Conservation (phyloP, 2,113 vertebrate genomes). For the Shinisaurus crocodilurus region DNA sequence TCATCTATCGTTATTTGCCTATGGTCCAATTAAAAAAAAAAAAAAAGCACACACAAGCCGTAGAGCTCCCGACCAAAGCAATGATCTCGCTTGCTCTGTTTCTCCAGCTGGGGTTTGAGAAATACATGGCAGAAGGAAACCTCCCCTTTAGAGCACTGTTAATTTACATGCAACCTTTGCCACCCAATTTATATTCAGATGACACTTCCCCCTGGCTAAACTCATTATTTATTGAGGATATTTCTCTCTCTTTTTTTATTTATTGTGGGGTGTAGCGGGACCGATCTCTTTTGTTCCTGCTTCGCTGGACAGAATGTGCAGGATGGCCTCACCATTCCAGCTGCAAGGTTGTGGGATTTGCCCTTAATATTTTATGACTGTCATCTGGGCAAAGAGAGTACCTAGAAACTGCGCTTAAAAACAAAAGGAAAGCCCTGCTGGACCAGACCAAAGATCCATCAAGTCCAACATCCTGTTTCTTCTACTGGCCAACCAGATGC, state of each 20-base stretch:
- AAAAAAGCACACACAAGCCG: too few relatives aligned
- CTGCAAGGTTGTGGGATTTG: not conserved
- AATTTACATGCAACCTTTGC: not conserved
- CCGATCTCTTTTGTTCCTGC: slow-evolving; percentile 3
- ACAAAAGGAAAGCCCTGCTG: not conserved
- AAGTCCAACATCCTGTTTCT: not conserved
- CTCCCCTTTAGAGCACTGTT: not conserved
- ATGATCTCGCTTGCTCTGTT: not conserved
- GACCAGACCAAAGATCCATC: not conserved
- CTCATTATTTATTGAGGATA: not conserved
- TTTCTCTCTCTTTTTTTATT: not conserved
- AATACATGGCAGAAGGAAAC: slow-evolving; percentile 3
- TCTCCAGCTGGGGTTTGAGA: not conserved
- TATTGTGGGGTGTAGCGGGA: slow-evolving; percentile 2
- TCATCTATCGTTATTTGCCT: not conserved
- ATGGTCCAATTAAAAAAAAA: not conserved
- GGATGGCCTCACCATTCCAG: slow-evolving; percentile 38
- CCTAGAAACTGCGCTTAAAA: not conserved
- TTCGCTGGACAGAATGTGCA: slow-evolving; percentile 14
- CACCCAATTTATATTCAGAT: slow-evolving; percentile 19
- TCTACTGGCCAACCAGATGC: too few relatives aligned
- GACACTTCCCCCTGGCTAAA: slow-evolving; percentile 11
- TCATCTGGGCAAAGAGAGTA: not conserved
- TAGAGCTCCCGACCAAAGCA: not conserved
- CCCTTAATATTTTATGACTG: slow-evolving; percentile 33